phyloP scores from a whole-genome alignment of 2,888 invertebrate genomes.

The Tenodera sinensis region DNA sequence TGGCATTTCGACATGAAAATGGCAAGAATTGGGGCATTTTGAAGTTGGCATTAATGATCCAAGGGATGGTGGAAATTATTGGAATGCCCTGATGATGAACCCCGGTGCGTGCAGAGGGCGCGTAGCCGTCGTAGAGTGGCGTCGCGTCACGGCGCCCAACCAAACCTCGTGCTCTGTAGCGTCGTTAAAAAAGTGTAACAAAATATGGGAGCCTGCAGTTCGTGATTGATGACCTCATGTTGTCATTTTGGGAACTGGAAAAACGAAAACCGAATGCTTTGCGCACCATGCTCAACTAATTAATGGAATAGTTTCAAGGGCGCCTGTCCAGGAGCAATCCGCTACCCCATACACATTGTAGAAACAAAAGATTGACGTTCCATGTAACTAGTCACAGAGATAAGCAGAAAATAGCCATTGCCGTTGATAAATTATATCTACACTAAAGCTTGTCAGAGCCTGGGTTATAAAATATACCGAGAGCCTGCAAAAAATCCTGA shows the following conservation, averaged over 20 bases:
- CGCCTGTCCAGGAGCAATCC: neutral
- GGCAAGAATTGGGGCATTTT: neutral
- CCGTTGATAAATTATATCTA: too few species aligned
- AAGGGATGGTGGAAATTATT: neutral
- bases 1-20: too few species aligned
- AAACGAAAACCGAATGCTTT: neutral
- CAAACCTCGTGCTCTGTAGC: slow-evolving; percentile 17
- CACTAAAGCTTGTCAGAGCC: too few species aligned
- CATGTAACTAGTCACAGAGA: neutral
- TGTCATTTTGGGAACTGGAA: neutral
- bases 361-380: neutral
- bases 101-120: neutral
- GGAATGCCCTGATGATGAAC: neutral
- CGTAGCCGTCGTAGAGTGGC: slow-evolving; percentile 2
- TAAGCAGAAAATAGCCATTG: neutral
- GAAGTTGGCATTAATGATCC: neutral
- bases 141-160: slow-evolving; percentile 20
- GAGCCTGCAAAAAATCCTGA: too few species aligned
- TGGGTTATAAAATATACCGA: too few species aligned
- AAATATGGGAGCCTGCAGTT: neutral
- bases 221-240: neutral
- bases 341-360: neutral
- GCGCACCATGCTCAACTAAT: neutral
- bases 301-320: neutral
- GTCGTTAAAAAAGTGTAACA: neutral